Evolutionary conservation across 2,797 vertebrate species (phyloP).

Genomic region (Anguilla megastoma): DNA sequence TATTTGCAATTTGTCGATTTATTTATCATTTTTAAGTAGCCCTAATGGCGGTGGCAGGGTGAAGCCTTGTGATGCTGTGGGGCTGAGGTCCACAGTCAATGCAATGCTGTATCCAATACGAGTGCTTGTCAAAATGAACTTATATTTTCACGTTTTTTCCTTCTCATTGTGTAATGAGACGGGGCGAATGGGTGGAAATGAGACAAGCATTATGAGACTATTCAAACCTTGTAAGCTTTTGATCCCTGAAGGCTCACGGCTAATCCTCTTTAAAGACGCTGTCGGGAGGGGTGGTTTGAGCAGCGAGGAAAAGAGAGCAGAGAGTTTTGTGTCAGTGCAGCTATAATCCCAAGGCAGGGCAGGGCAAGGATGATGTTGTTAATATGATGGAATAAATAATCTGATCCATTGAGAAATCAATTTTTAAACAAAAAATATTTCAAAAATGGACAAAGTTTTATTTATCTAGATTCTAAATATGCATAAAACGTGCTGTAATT

Average conservation of each 20-base stretch:
- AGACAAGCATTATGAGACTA: background rate
- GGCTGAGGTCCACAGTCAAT: background rate
- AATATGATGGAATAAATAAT: background rate
- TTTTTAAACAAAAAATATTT: background rate
- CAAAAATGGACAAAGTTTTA: background rate
- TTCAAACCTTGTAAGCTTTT: slow-evolving; percentile 5
- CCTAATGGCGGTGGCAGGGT: background rate
- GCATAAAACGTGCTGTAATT: too few relatives aligned
- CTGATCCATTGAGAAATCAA: background rate
- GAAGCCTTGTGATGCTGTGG: background rate
- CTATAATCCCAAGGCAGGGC: background rate
- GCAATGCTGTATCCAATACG: background rate
- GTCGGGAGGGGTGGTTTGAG: background rate
- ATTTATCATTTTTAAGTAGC: background rate
- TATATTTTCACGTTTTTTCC: background rate
- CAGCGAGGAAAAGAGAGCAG: background rate
- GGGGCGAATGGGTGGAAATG: background rate
- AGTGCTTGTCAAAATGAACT: background rate
- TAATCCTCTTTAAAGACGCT: background rate
- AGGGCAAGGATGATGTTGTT: background rate
- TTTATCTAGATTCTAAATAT: background rate
- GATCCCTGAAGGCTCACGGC: background rate
- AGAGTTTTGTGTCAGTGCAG: background rate
- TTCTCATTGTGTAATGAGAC: background rate
- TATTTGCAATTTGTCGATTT: too few relatives aligned